Evolutionary conservation across 2,888 invertebrate genomes (phyloP), one percentile per base, ranked within the genome.

Genomic region (Plebejus melissa): DNA sequence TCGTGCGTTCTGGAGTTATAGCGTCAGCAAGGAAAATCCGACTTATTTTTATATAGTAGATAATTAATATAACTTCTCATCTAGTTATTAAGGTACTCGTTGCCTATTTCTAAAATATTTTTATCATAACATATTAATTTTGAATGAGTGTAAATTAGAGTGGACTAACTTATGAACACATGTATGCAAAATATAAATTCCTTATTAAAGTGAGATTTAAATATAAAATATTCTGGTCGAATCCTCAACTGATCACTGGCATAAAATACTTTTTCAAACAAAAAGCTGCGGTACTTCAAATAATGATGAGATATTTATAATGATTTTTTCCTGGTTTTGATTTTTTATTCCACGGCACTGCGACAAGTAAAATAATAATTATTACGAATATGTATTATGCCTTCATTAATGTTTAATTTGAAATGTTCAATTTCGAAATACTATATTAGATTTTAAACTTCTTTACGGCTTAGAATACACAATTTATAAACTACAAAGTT

Each of bases 241-340:
- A 65, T 36, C 65, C 16, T 32, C 65, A 32, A 65, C 32, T 36
- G 65, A 65, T 65, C 32, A 36, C 32, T 6, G 65, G 32, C 65
- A 65, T 65, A 65, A 65, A 65, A 65, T 16, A 65, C 4, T 16
- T 32, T 28, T 65, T 65, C 65, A 36, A 65, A 65, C 65, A 65
- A 65, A 65, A 65, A 65, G 65, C 65, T 65, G 32, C 65, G 32
- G 16, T 16, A 65, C 65, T 65, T 65, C 32, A 65, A 65, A 65
- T 65, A 65, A 32, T 36, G 65, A 65, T 36, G 65, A 65, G 32
- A 65, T 36, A 65, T 65, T 65, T 36, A 65, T 65, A 36, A 65
- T 65, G 65, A 65, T 65, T 36, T 65, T 65, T 13, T 9, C 4
- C 13, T 32, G 32, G 60, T 32, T 65, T 65, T 65, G 16, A 65